Evolutionary conservation across 2,113 vertebrate genomes (phyloP), one percentile per base, ranked within the genome.

Genomic region (Holacanthus passer): DNA sequence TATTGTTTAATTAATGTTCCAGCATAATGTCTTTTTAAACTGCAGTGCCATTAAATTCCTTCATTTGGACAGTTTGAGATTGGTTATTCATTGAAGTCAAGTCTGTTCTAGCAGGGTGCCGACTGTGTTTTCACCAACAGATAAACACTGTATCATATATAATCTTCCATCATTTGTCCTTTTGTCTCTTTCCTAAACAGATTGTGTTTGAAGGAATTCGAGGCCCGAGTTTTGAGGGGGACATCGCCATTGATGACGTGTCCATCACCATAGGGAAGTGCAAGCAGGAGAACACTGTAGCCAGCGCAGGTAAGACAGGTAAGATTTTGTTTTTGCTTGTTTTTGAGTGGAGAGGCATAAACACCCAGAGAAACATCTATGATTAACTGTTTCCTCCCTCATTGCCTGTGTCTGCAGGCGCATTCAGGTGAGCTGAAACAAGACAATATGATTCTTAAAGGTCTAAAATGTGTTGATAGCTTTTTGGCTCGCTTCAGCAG

Each of bases 161-260:
- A 35, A 52, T 74, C 14, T 77, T 12, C 27, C 10, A 35, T 2
- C 27, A 22, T 84, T 20, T 78, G 13, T 59, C 45, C 82, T 19
- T 76, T 8, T 81, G 14, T 87, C 53, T 87, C 59, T 64, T 80
- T 43, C 5, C 32, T 3, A 5, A 83, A 69, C 94, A 99, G 98
- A 96, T 99, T 88, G 97, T 99, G 86, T 99, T 99, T 2, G 98
- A 99, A 94, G 98, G 97, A 47, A 96, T 98, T 66, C 96, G 97
- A 70, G 98, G 97, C 31, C 94, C 94, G 0, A 95, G 96, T 79
- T 98, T 96, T 0, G 96, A 99, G 89, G 98, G 98, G 14, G 97
- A 99, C 88, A 99, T 99, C 48, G 98, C 97, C 87, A 97, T 99
- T 0, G 98, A 99, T 2, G 98, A 99, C 0, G 96, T 99, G 88